These are phyloP conservation scores for Campylomormyrus numenius DNA, from an alignment of 2,113 vertebrate genomes.

Conservation along the genomic window DNA sequence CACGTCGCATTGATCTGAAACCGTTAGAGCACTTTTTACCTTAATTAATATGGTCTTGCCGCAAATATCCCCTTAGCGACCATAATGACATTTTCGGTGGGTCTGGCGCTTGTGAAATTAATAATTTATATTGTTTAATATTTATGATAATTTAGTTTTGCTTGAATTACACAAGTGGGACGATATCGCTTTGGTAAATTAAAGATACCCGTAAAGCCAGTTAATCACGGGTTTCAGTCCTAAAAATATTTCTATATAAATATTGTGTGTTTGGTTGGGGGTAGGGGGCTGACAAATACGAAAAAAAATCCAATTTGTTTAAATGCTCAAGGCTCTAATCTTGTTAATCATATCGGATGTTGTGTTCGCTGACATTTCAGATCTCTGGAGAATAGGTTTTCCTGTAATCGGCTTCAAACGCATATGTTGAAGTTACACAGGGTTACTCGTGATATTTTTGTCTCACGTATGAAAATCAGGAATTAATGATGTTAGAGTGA, in stretches of 20 bases:
- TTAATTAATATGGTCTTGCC: not conserved
- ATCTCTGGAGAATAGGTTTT: not conserved
- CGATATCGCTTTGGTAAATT: not conserved
- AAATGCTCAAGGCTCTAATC: not conserved
- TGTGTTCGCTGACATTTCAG: slow-evolving; percentile 5
- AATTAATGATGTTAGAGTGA: not conserved
- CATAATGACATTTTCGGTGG: not conserved
- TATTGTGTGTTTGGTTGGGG: not conserved
- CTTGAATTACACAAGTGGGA: not conserved
- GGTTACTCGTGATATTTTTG: slow-evolving; percentile 8
- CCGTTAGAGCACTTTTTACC: not conserved
- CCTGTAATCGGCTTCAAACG: not conserved
- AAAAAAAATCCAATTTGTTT: not conserved
- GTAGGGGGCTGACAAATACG: not conserved
- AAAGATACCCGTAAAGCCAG: not conserved
- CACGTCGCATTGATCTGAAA: not conserved
- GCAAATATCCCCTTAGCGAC: not conserved
- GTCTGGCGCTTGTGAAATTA: not conserved
- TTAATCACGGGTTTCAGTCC: not conserved
- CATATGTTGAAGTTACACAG: not conserved
- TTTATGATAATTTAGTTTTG: not conserved
- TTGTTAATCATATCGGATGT: slow-evolving; percentile 2
- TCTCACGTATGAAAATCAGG: not conserved
- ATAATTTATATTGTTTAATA: not conserved
- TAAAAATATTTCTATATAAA: not conserved